Evolutionary conservation across 2,797 vertebrate genomes (phyloP).

Genomic region (Peromyscus melanophrys): DNA sequence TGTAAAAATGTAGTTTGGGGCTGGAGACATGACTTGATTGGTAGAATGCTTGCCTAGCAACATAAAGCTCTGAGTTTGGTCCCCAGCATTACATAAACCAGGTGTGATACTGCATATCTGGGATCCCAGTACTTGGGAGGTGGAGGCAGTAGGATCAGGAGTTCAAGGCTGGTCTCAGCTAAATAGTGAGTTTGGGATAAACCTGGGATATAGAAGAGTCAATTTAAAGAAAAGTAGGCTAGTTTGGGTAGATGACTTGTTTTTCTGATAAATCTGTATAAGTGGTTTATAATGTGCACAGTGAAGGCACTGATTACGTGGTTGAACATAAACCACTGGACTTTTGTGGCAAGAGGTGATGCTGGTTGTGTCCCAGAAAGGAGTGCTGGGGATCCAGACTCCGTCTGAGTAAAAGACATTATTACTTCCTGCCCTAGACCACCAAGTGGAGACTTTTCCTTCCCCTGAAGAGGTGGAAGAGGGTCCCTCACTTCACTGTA

Average conservation of each 20-base stretch:
- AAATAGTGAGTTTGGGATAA: not conserved
- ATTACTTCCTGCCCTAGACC: not conserved
- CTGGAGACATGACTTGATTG: not conserved
- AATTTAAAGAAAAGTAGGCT: not conserved
- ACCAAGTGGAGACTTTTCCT: not conserved
- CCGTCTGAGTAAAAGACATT: not conserved
- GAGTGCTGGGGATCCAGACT: accelerated
- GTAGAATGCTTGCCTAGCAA: not conserved
- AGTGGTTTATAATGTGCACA: not conserved
- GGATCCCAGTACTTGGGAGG: not conserved
- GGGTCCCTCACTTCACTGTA: not conserved
- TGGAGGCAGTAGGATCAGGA: not conserved
- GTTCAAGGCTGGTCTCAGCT: not conserved
- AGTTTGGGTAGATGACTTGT: not conserved
- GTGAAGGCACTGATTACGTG: not conserved
- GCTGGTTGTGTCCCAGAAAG: not conserved
- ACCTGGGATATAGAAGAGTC: not conserved
- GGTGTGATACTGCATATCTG: not conserved
- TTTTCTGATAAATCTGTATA: not conserved
- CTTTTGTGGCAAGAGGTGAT: not conserved
- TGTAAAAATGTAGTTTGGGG: not conserved
- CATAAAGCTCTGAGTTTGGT: not conserved
- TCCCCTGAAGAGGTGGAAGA: not conserved
- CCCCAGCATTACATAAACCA: not conserved
- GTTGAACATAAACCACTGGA: not conserved